These are phyloP conservation scores for Thymelicus sylvestris DNA, from an alignment of 2,888 invertebrate species.

Conservation along the genomic window DNA sequence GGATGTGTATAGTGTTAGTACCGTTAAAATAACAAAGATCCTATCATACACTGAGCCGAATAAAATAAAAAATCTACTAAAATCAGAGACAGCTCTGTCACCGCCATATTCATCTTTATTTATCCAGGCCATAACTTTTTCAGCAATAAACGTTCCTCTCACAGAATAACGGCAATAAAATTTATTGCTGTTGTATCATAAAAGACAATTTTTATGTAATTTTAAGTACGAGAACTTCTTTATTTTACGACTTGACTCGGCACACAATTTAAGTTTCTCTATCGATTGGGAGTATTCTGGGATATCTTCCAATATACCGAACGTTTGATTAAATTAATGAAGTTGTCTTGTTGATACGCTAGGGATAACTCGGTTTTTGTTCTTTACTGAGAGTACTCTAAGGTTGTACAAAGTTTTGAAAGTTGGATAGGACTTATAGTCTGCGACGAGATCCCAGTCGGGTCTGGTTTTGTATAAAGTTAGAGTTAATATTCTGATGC, in stretches of 20 bases:
- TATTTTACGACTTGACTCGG: slow-evolving; percentile 50
- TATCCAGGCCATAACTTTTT: slow-evolving; percentile 54
- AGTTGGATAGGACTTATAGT: too few species aligned
- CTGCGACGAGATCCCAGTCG: too few species aligned
- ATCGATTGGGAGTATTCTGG: slow-evolving; percentile 16
- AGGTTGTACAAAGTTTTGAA: too few species aligned
- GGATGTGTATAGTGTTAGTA: too few species aligned
- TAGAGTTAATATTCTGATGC: too few species aligned
- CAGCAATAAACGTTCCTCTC: slow-evolving; percentile 53
- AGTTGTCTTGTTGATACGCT: background rate
- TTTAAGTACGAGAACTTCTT: slow-evolving; percentile 56
- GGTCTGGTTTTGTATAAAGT: too few species aligned
- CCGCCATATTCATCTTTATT: slow-evolving; percentile 44
- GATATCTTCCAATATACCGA: background rate
- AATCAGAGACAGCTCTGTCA: slow-evolving; percentile 19
- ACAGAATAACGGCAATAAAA: slow-evolving; percentile 55
- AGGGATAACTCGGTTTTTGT: background rate
- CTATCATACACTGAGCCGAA: background rate
- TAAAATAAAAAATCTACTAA: background rate
- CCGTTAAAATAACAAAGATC: too few species aligned
- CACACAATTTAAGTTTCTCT: slow-evolving; percentile 46
- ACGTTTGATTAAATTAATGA: background rate
- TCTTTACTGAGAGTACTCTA: background rate
- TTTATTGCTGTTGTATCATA: slow-evolving; percentile 57
- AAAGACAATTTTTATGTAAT: slow-evolving; percentile 63